These are phyloP conservation scores for Enteromius anoplus DNA, from an alignment of 2,797 vertebrate species.

Conservation along the genomic window DNA sequence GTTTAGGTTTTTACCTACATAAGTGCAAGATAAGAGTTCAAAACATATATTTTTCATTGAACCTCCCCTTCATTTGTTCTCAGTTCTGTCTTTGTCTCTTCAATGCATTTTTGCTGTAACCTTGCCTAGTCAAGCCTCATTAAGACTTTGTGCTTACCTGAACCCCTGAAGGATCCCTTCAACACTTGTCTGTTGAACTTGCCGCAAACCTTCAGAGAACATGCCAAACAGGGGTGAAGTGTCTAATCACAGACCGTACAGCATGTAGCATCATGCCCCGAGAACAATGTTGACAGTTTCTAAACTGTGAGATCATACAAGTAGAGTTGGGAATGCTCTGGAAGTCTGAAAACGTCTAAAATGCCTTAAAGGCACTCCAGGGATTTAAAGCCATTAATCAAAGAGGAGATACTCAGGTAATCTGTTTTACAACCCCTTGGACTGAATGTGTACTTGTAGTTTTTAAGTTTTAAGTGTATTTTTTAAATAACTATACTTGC, in stretches of 20 bases:
- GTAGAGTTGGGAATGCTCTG: conserved; percentile 40
- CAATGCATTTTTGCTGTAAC: conserved; percentile 40
- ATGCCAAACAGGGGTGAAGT: conserved; percentile 50
- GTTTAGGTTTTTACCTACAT: conserved; percentile 5
- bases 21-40: background rate
- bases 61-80: background rate
- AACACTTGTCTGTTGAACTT: conserved; percentile 51
- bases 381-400: conserved; percentile 19
- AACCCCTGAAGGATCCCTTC: conserved; percentile 44
- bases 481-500: background rate
- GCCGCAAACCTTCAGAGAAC: conserved; percentile 39
- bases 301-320: conserved; percentile 50
- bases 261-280: conserved; percentile 60
- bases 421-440: background rate
- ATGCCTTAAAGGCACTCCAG: background rate
- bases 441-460: background rate
- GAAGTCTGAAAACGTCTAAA: conserved; percentile 2
- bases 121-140: conserved; percentile 17
- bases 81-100: background rate
- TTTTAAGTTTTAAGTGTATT: background rate
- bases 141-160: conserved; percentile 26
- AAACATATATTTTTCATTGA: background rate
- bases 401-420: background rate
- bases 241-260: conserved; percentile 60
- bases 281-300: conserved; percentile 57